phyloP scores from a whole-genome alignment of 2,888 invertebrate genomes.

The Charanyca ferruginea region DNA sequence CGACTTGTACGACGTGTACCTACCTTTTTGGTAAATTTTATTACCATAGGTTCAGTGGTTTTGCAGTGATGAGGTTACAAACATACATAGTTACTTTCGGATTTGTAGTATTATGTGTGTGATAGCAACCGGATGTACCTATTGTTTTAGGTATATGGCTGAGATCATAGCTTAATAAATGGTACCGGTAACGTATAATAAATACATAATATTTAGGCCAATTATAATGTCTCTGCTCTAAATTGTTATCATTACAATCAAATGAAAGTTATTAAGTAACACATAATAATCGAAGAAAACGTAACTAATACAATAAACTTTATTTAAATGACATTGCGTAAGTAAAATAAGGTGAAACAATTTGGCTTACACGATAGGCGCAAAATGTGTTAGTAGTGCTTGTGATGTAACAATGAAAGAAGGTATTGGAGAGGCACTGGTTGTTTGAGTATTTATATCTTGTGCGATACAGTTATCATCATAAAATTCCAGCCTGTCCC shows the following conservation, averaged over 20 bases:
- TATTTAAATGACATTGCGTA: constrained; percentile 37
- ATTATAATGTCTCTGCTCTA: constrained; percentile 31
- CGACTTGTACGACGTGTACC: too few relatives aligned
- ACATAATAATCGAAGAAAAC: constrained; percentile 34
- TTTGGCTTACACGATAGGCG: constrained; percentile 23
- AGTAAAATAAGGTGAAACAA: constrained; percentile 21
- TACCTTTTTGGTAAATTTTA: neutral
- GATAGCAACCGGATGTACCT: constrained; percentile 4
- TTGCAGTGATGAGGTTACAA: neutral
- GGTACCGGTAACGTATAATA: constrained; percentile 4
- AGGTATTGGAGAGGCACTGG: too few relatives aligned
- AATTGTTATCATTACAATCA: constrained; percentile 43
- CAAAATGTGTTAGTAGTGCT: constrained; percentile 17
- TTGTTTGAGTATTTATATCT: too few relatives aligned
- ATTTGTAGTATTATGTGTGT: neutral
- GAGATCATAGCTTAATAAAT: constrained; percentile 10
- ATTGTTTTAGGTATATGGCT: neutral
- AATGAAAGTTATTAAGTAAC: constrained; percentile 43
- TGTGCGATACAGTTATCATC: too few relatives aligned
- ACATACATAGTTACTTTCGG: neutral
- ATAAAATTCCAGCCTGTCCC: too few relatives aligned
- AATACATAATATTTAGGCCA: constrained; percentile 26
- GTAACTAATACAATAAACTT: constrained; percentile 27
- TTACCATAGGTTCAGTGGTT: neutral
- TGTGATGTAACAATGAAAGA: constrained; percentile 30